Evolutionary conservation across 2,888 invertebrate genomes (phyloP).

Genomic region (Rotaria macrura): DNA sequence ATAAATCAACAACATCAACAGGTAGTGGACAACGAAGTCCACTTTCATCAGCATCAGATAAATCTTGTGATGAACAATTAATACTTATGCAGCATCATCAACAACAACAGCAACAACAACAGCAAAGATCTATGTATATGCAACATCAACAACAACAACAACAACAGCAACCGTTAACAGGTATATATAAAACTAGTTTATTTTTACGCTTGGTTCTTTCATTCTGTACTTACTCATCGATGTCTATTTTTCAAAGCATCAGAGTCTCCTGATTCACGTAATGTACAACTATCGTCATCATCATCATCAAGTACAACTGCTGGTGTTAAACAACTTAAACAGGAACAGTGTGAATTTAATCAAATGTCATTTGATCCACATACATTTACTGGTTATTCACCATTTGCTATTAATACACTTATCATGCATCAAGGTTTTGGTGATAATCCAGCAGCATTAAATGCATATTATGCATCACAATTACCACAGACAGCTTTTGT

Average conservation of each 20-base stretch:
- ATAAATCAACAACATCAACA: slow-evolving; percentile 10
- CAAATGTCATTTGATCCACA: slow-evolving; percentile 19
- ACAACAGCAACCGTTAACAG: not conserved
- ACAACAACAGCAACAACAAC: not conserved
- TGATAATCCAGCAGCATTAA: slow-evolving; percentile 16
- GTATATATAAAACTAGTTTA: not conserved
- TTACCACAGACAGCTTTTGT: slow-evolving; percentile 13
- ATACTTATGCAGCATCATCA: not conserved
- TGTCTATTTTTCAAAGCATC: not conserved
- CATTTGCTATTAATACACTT: slow-evolving; percentile 5
- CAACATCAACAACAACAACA: slow-evolving; percentile 1
- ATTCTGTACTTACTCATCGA: not conserved
- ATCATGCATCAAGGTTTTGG: not conserved
- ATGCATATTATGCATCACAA: not conserved
- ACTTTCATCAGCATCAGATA: slow-evolving; percentile 15
- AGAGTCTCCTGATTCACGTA: not conserved
- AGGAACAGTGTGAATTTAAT: slow-evolving; percentile 18
- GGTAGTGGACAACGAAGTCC: slow-evolving; percentile 10
- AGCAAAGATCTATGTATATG: not conserved
- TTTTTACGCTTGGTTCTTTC: not conserved
- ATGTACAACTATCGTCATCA: slow-evolving; percentile 1
- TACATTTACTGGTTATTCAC: not conserved
- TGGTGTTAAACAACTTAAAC: slow-evolving; percentile 11
- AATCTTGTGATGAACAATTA: slow-evolving; percentile 3
- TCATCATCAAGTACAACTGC: not conserved